Evolutionary conservation across 2,113 vertebrate species (phyloP).

Genomic region (Salminus brasiliensis): DNA sequence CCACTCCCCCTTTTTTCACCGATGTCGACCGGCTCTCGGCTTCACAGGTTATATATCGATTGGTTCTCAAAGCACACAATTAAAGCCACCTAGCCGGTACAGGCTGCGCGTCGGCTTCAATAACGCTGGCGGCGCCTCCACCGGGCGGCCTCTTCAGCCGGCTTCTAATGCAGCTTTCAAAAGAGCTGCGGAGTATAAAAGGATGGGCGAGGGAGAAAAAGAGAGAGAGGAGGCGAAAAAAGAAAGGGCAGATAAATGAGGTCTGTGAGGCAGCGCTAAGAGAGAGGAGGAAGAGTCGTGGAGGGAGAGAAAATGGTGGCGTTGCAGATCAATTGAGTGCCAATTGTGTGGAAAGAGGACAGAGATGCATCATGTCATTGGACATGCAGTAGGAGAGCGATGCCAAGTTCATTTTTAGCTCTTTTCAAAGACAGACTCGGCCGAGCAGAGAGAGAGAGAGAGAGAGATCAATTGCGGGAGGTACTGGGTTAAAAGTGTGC

Average conservation of each 20-base stretch:
- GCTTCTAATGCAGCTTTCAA: conserved; percentile 46
- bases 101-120: conserved; percentile 27
- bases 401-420: conserved; percentile 24
- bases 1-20: conserved; percentile 5
- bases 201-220: conserved; percentile 21
- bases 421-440: background rate
- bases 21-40: conserved; percentile 12
- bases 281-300: conserved; percentile 41
- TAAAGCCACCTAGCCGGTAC: conserved; percentile 32
- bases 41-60: conserved; percentile 34
- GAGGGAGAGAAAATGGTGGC: conserved; percentile 40
- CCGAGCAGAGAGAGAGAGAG: no score
- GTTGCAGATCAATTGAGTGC: conserved; percentile 63
- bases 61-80: conserved; percentile 38
- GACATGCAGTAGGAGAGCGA: conserved; percentile 23
- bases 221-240: conserved; percentile 19
- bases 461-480: background rate
- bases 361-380: conserved; percentile 33
- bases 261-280: conserved; percentile 19
- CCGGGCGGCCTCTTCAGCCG: conserved; percentile 29
- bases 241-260: conserved; percentile 35
- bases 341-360: conserved; percentile 60
- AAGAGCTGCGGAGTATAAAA: conserved; percentile 32
- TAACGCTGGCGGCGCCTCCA: conserved; percentile 29
- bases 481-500: background rate